Conservation (phyloP, 2,113 vertebrate species). For the Andinoacara biseriatus region DNA sequence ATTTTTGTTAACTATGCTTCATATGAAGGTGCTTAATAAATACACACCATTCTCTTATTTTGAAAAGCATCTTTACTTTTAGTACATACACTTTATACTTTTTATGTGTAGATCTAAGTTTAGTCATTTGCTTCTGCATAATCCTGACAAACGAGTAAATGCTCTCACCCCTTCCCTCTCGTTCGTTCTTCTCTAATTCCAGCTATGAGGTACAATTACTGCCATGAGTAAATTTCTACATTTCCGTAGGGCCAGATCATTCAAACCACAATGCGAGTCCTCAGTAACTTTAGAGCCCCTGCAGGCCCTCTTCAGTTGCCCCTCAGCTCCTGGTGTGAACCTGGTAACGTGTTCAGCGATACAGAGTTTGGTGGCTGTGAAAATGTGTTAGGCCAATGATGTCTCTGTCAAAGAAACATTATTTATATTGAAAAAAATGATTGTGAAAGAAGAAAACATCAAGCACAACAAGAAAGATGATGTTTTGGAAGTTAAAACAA, state of each 20-base stretch:
- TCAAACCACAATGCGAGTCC: constrained; percentile 72
- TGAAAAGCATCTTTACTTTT: neutral
- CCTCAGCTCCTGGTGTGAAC: constrained; percentile 52
- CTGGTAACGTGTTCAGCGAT: constrained; percentile 59
- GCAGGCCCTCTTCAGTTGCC: constrained; percentile 60
- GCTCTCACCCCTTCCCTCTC: constrained; percentile 20
- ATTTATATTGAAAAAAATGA: constrained; percentile 18
- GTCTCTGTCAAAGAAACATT: constrained; percentile 43
- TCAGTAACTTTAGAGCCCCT: constrained; percentile 75
- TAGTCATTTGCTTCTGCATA: constrained; percentile 37
- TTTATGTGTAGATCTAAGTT: neutral
- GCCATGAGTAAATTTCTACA: constrained; percentile 75
- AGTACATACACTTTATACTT: neutral
- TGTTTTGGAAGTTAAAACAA: constrained; percentile 27
- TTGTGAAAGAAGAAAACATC: constrained; percentile 28
- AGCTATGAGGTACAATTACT: constrained; percentile 70
- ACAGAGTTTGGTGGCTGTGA: constrained; percentile 41
- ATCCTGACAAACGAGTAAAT: constrained; percentile 29
- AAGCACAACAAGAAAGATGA: neutral
- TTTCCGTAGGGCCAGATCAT: constrained; percentile 73
- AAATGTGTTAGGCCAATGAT: constrained; percentile 48
- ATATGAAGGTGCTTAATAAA: too few relatives aligned
- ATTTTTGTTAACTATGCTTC: too few relatives aligned
- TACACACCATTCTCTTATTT: too few relatives aligned
- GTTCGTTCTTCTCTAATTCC: constrained; percentile 43